Conservation (phyloP, 2,113 vertebrate species). For the Acanthisitta chloris region DNA sequence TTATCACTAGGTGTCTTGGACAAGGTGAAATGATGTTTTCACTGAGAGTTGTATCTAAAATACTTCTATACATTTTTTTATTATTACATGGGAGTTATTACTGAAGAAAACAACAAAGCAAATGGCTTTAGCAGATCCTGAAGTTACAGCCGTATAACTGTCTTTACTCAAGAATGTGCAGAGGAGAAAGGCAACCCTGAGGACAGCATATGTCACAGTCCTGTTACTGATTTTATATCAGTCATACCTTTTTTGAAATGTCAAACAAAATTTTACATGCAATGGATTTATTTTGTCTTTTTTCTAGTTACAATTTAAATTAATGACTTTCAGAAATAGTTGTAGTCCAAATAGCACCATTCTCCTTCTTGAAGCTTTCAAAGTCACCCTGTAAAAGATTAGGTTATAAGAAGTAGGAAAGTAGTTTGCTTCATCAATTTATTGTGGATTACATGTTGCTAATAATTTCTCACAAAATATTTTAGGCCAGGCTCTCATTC, state of each 20-base stretch:
- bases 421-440: conserved; percentile 30
- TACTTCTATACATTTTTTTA: background rate
- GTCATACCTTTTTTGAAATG: background rate
- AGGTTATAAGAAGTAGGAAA: background rate
- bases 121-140: background rate
- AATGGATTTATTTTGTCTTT: background rate
- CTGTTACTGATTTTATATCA: background rate
- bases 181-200: background rate
- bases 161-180: background rate
- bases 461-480: conserved; percentile 40
- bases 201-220: background rate
- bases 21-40: background rate
- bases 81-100: background rate
- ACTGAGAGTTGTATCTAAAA: background rate
- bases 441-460: conserved; percentile 26
- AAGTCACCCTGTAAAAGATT: conserved; percentile 2
- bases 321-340: background rate
- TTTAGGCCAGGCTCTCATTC: conserved; percentile 1
- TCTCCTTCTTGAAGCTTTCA: conserved; percentile 25
- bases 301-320: background rate
- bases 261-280: background rate
- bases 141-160: background rate
- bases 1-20: background rate
- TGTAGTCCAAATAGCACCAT: background rate
- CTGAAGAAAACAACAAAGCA: background rate